Evolutionary conservation across 2,113 vertebrate genomes (phyloP), one percentile per base, ranked within the genome.

Genomic region (Malurus cyaneus): DNA sequence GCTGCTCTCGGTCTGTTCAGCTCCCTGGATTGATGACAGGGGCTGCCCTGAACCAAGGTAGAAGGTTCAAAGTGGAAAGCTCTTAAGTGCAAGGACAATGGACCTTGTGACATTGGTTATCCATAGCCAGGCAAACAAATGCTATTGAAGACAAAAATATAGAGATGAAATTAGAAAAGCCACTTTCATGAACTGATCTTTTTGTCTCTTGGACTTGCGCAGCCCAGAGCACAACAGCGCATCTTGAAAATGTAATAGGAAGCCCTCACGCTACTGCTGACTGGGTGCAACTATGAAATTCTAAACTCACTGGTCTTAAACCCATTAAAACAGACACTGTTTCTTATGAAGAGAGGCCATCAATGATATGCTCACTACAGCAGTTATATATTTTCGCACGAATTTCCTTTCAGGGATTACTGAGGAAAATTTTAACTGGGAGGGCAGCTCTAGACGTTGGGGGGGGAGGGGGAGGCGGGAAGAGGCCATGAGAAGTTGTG

Each of bases 101-200:
- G 14, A 21, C 15, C 71, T 88, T n/a, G 29, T 7, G 2, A 9
- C 0, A 0, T 6, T 80, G 18, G 4, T 4, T 39, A 29, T 32
- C 34, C 62, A 67, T 5, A 79, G 23, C 12, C 47, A 79, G 36
- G 19, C 36, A 85, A 85, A 72, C 1, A 2, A 76, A 31, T 5
- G 5, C 7, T 14, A 42, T 2, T 49, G 36, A 47, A 69, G 26
- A 19, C 11, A 47, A 49, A 62, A 69, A 1, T 2, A 2, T 59
- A 81, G 21, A 47, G 23, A n/a, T 49, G 4, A 57, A 1, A 2
- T 64, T 64, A 32, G 66, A 9, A 11, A 69, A 21, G 9, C 11
- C 3, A 3, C 34, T 5, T 0, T 21, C 29, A 73, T 8, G 8
- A 9, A 39, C 16, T 31, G 18, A 44, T 60, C 5, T 7, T 83